These are phyloP conservation scores for Dasypolia templi DNA, from an alignment of 2,888 invertebrate species.

Conservation along the genomic window DNA sequence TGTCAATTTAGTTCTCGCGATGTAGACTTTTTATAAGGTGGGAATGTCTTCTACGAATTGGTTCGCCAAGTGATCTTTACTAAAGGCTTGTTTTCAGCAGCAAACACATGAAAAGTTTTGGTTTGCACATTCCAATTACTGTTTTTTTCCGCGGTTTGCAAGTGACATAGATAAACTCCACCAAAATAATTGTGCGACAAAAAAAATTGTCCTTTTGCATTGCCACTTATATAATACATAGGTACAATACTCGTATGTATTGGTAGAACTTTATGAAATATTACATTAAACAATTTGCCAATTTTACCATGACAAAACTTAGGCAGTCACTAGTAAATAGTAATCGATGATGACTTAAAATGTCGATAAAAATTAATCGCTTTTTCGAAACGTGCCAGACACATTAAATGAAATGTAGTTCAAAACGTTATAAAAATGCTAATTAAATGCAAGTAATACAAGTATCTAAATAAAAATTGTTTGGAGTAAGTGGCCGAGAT, in stretches of 20 bases:
- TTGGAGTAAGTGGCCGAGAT: conserved; percentile 19
- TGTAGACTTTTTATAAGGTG: neutral
- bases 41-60: neutral
- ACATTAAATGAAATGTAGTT: neutral
- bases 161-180: neutral
- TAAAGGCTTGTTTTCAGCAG: conserved; percentile 20
- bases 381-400: conserved; percentile 1
- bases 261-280: neutral
- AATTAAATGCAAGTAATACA: neutral
- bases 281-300: neutral
- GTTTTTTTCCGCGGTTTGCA: conserved; percentile 3
- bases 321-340: neutral
- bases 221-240: conserved; percentile 4
- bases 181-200: neutral
- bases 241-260: no score
- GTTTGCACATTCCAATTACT: conserved; percentile 32
- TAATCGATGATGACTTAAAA: neutral
- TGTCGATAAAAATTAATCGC: neutral
- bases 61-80: conserved; percentile 18
- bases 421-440: conserved; percentile 23
- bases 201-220: neutral
- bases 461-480: conserved; percentile 6
- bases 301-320: neutral
- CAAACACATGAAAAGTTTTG: conserved; percentile 32
- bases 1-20: neutral